Percentiles rank a stretch among this genome's conserved stretches.
Conservation (phyloP, 2,888 invertebrate genomes). For the Teinopalpus imperialis region DNA sequence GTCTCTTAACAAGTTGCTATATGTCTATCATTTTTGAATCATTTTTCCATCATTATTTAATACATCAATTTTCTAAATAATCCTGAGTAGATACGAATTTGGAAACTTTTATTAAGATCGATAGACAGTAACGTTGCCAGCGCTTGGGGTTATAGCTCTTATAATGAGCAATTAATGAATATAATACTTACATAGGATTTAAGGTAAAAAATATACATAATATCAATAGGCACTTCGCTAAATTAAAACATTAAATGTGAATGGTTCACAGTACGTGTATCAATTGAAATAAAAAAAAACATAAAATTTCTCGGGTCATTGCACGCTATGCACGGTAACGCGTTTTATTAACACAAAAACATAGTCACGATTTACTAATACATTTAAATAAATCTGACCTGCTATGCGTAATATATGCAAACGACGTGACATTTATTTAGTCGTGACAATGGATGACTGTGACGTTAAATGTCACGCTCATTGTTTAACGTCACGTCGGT, state of each 20-base stretch:
- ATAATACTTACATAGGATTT: background rate
- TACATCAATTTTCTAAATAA: too few species aligned
- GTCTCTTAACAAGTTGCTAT: background rate
- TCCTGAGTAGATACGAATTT: too few species aligned
- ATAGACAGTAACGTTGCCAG: too few species aligned
- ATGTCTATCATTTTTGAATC: too few species aligned
- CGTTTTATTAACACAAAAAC: background rate
- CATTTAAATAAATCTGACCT: slow-evolving; percentile 32
- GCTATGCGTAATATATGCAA: background rate
- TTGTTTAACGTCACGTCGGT: background rate
- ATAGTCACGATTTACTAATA: slow-evolving; percentile 32
- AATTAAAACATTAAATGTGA: too few species aligned
- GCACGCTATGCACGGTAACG: background rate
- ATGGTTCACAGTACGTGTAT: too few species aligned
- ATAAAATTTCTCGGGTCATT: slow-evolving; percentile 6
- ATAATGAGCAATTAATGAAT: too few species aligned
- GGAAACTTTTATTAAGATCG: too few species aligned
- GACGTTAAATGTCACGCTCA: background rate
- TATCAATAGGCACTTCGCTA: slow-evolving; percentile 5
- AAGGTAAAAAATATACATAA: background rate
- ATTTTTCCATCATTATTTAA: too few species aligned
- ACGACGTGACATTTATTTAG: background rate
- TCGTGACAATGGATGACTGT: too few species aligned
- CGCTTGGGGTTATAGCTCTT: too few species aligned
- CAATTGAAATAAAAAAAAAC: too few species aligned